These are phyloP conservation scores for Rattus norvegicus DNA, from an alignment of 2,113 vertebrate species.

Conservation along the genomic window DNA sequence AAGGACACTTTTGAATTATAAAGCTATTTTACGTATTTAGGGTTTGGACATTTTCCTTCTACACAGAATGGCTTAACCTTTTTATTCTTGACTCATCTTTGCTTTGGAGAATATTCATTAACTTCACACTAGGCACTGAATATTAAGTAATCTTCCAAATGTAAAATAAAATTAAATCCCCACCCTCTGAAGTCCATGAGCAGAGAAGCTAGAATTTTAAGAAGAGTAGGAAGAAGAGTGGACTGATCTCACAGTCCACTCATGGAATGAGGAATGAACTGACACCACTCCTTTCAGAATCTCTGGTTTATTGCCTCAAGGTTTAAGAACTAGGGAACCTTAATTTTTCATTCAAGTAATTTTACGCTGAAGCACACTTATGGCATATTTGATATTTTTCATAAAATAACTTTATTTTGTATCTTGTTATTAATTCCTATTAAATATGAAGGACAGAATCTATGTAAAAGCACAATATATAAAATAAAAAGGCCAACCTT, in stretches of 20 bases:
- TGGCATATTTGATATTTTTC: not conserved
- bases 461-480: not conserved
- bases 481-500: not conserved
- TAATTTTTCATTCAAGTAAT: not conserved
- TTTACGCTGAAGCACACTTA: not conserved
- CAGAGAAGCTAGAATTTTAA: slow-evolving; percentile 46
- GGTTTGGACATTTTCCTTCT: not conserved
- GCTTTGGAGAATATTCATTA: slow-evolving; percentile 33
- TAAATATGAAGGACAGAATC: not conserved
- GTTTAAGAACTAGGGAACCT: not conserved
- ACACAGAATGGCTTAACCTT: slow-evolving; percentile 6
- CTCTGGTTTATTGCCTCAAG: not conserved
- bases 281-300: not conserved
- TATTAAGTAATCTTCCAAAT: slow-evolving; percentile 42
- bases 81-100: slow-evolving; percentile 40
- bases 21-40: slow-evolving; percentile 17
- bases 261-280: not conserved
- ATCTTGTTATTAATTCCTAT: not conserved
- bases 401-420: slow-evolving; percentile 45
- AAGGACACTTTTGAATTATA: slow-evolving; percentile 3
- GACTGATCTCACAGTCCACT: not conserved
- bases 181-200: not conserved
- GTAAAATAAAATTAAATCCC: slow-evolving; percentile 3
- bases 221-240: not conserved
- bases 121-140: not conserved